Conservation (phyloP, 2,113 vertebrate species). For the Actinemys pallida region DNA sequence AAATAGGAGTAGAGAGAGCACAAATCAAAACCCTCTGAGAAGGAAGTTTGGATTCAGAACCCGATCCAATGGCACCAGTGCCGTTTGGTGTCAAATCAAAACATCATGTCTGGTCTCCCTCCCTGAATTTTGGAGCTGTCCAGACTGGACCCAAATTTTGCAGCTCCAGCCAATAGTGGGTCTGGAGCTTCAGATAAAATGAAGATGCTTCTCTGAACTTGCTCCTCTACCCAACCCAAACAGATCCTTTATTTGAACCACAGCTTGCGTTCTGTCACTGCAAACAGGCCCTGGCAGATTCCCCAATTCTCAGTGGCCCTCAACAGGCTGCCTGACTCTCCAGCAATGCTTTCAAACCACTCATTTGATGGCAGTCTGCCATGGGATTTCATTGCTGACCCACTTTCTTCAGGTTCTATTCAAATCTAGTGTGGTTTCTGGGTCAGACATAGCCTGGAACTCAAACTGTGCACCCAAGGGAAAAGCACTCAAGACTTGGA, state of each 20-base stretch:
- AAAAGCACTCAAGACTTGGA: not conserved
- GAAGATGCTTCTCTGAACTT: not conserved
- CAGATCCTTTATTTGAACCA: not conserved
- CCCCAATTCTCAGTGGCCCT: not conserved
- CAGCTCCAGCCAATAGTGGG: not conserved
- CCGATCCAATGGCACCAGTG: not conserved
- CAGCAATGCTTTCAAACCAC: not conserved
- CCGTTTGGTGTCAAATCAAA: not conserved
- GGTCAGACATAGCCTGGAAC: not conserved
- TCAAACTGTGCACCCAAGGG: not conserved
- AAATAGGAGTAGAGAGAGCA: not conserved
- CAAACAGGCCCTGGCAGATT: not conserved
- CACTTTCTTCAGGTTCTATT: not conserved
- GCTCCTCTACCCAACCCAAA: not conserved
- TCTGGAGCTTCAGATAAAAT: not conserved
- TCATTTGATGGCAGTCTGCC: not conserved
- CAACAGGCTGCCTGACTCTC: not conserved
- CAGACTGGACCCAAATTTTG: not conserved
- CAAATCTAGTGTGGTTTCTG: not conserved
- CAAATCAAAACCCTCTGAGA: not conserved
- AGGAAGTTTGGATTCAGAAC: not conserved
- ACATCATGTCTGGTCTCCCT: not conserved
- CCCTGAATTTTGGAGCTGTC: not conserved
- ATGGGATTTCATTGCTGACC: not conserved
- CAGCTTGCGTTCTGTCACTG: rapidly evolving